Evolutionary conservation across 1,140 invertebrate genomes (phyloP).

Genomic region (Pentalonia nigronervosa): DNA sequence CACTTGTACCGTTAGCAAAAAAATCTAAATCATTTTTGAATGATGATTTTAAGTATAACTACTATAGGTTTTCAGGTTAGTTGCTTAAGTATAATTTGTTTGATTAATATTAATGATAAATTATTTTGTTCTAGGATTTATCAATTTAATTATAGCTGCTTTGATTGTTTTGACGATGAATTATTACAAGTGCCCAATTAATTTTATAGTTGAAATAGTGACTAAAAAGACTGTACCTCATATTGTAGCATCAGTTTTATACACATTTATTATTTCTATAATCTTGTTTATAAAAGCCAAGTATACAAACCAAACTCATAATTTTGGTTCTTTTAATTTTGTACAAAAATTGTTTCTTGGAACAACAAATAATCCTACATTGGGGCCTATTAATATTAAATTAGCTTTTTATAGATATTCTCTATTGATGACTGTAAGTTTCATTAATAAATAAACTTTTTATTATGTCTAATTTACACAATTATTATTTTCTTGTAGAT

Average conservation of each 20-base stretch:
- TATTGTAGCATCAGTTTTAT: conserved; percentile 40
- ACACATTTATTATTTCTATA: not conserved
- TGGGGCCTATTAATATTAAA: conserved; percentile 43
- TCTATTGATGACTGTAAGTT: conserved; percentile 20
- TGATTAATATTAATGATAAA: not conserved
- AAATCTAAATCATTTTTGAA: not conserved
- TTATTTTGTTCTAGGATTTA: conserved; percentile 22
- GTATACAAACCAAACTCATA: not conserved
- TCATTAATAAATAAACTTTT: not conserved
- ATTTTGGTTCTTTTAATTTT: not conserved
- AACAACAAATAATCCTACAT: not conserved
- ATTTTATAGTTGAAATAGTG: conserved; percentile 11
- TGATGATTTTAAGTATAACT: not conserved
- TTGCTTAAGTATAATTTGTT: not conserved
- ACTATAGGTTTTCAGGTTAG: conserved; percentile 48
- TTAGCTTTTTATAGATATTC: conserved; percentile 44
- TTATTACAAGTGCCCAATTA: conserved; percentile 22
- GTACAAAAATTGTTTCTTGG: conserved; percentile 25
- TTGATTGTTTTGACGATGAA: not conserved
- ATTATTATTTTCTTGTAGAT: conserved; percentile 16
- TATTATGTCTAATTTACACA: not conserved
- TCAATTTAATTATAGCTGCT: conserved; percentile 28
- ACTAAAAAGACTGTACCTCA: conserved; percentile 43
- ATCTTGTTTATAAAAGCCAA: not conserved
- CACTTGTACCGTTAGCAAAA: conserved; percentile 19